Base-by-base conservation (phyloP, 2,888 invertebrate species). In the Meliscaeva auricollis region DNA sequence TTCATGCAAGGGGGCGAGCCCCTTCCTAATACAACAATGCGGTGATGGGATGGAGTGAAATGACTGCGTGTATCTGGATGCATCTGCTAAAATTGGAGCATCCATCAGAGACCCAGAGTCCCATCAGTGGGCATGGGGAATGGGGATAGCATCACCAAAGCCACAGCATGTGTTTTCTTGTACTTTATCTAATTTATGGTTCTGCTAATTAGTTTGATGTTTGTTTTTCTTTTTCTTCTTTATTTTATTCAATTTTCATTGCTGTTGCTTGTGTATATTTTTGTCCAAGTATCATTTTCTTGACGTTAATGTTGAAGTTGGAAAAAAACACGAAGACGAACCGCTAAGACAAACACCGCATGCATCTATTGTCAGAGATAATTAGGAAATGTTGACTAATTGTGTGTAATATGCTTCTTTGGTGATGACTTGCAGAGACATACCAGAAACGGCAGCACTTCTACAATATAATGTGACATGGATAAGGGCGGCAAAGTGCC, bases 341-440 rank as follows among this genome's bases (percentile, higher is more conserved):
- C n/a, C n/a, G n/a, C n/a, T n/a, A n/a, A 66, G 70, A 69, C 62
- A 62, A 69, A 76, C 85, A 81, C n/a, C 77, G 32, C 32, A 73
- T 81, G 72, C 81, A 46, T 64, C 81, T 85, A 85, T 85, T 85
- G 85, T 85, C 81, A 68, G 81, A 81, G 85, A 85, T 85, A 85
- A 85, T 85, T 85, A 85, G 85, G 62, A 81, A 76, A 72, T 85
- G 85, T 85, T 85, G 85, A 85, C 85, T 85, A 85, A 85, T 85
- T 85, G 85, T 73, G 60, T 73, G 85, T 60, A 66, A 3, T 2
- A 52, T 52, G 66, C 35, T 50, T 76, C 68, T 66, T 64, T 62
- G 70, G 56, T 26, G 62, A 46, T 11, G 62, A 46, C 44, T 41
- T 62, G 50, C 64, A 20, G 44, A 50, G n/a, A 9, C 11, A 17